A percentile compares a stretch with the other conserved stretches of the same genome.
Evolutionary conservation across 92 coral and sea anemone species (phyloP).

Genomic region (Palythoa grandis): DNA sequence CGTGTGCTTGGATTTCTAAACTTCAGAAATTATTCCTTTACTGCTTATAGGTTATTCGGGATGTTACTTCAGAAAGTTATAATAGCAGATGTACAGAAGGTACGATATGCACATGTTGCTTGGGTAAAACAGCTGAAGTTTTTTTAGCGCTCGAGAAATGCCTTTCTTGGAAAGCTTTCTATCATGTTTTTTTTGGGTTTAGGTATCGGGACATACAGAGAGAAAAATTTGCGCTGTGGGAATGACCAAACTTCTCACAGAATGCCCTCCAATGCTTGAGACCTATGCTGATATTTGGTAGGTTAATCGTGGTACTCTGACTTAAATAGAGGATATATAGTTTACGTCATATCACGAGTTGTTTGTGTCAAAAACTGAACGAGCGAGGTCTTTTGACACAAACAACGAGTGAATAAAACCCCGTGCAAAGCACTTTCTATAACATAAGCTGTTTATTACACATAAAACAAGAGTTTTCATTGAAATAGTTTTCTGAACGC

Average conservation of each 20-base stretch:
- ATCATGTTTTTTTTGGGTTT: neutral
- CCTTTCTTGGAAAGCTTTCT: neutral
- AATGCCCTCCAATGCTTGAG: conserved; percentile 80
- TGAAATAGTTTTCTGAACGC: too few relatives aligned
- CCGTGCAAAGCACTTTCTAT: too few relatives aligned
- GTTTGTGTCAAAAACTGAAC: too few relatives aligned
- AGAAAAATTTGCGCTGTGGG: conserved; percentile 96
- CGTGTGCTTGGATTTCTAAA: neutral
- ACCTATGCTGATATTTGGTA: conserved; percentile 81
- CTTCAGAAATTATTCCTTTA: neutral
- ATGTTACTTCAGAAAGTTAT: conserved; percentile 82
- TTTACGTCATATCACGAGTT: too few relatives aligned
- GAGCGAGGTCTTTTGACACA: too few relatives aligned
- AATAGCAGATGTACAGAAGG: conserved; percentile 94
- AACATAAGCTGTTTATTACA: too few relatives aligned
- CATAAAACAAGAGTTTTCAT: too few relatives aligned
- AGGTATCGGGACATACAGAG: conserved; percentile 95
- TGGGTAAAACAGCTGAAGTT: neutral
- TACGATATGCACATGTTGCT: conserved; percentile 6
- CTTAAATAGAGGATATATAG: neutral
- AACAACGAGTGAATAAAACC: too few relatives aligned
- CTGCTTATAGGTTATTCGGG: conserved; percentile 81
- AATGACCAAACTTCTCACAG: conserved; percentile 84
- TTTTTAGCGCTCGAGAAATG: neutral
- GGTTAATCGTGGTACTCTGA: neutral